Evolutionary conservation across 2,113 vertebrate species (phyloP), one percentile per base, ranked within the genome.

Genomic region (Malurus alboscapulatus): DNA sequence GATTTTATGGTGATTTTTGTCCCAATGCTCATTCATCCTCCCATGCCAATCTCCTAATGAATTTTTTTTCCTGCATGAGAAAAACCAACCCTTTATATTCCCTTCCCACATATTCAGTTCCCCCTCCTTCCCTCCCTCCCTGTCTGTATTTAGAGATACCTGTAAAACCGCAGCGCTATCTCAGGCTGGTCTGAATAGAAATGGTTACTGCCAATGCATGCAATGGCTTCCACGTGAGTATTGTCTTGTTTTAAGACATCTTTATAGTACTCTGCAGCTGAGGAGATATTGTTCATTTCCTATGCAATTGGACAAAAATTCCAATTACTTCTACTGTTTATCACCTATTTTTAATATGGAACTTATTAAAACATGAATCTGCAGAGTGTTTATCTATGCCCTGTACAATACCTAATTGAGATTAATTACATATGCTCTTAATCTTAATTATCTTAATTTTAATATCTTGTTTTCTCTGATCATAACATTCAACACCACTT

Each of bases 151-250:
- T 6, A 36, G 10, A 74, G 87, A 32, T 92, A 99, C 99, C 99
- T 99, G 96, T 99, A 99, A 96, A 99, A 99, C 11, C 99, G 98
- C 75, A 99, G 97, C 2, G 99, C 99, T 50, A 99, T 97, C 95
- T 99, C 99, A 0, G 99, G 99, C 84, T 99, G 99, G 93, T 99
- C 99, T 5, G 98, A 98, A 92, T 99, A 99, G 88, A 99, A 99
- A 95, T 99, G 99, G 95, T 99, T 99, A 95, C 99, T 99, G 92
- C 99, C 99, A 63, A 99, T 99, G 87, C 99, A 99, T 3, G 99
- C 99, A 13, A 99, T 99, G 51, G 99, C 99, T 95, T 99, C 99
- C 92, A 99, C 98, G 0, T 99, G 98, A 36, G 99, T 99, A 86
- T 98, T 99, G 97, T 99, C 99, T 93, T 99, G 99, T 95, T 99